Percentiles rank a stretch among this genome's conserved stretches.
These are phyloP conservation scores for Pipistrellus pipistrellus DNA, from an alignment of 2,797 vertebrate species.

Conservation along the genomic window DNA sequence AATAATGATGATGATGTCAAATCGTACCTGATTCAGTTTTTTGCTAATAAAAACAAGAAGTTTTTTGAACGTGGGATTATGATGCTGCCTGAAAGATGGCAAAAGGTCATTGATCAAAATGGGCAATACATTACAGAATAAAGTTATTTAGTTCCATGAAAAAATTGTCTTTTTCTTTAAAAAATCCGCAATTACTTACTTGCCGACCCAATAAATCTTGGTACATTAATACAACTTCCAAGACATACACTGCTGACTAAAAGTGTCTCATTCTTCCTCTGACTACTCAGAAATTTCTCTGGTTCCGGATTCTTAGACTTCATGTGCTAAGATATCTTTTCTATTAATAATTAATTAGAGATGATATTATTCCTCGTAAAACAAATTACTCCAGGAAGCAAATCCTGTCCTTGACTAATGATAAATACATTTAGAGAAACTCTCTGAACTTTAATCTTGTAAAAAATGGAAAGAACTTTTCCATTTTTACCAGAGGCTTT, in stretches of 20 bases:
- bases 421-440: background rate
- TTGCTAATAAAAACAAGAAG: too few relatives aligned
- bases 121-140: too few relatives aligned
- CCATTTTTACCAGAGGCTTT: background rate
- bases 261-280: background rate
- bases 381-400: background rate
- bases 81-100: too few relatives aligned
- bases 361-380: background rate
- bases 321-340: background rate
- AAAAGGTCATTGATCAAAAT: too few relatives aligned
- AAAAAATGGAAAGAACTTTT: constrained; percentile 28
- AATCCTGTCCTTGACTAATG: background rate
- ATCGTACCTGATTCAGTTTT: too few relatives aligned
- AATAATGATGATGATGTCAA: too few relatives aligned
- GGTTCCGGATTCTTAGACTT: background rate
- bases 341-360: background rate
- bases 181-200: too few relatives aligned
- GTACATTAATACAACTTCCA: background rate
- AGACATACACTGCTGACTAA: background rate
- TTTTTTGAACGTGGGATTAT: too few relatives aligned
- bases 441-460: background rate
- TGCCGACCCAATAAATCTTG: too few relatives aligned
- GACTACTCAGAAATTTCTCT: background rate
- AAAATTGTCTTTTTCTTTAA: too few relatives aligned
- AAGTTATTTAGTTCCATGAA: too few relatives aligned